Conservation (phyloP, 2,113 vertebrate species). For the Glareola pratincola region DNA sequence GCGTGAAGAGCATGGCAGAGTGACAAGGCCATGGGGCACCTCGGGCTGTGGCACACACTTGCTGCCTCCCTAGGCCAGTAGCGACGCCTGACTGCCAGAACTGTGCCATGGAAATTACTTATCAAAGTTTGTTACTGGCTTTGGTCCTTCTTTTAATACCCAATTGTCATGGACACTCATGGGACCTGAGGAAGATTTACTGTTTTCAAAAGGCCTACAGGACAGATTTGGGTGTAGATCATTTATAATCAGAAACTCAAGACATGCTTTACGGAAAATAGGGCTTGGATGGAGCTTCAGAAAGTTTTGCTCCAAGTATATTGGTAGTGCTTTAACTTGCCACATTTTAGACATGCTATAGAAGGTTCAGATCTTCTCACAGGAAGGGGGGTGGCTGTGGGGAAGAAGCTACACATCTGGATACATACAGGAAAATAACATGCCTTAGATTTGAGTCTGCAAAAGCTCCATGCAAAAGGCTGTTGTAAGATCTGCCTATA, state of each 20-base stretch:
- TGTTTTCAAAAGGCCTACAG: neutral
- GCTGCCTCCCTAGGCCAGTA: neutral
- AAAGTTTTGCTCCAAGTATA: neutral
- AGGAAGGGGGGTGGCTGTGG: fast-evolving
- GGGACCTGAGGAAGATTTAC: neutral
- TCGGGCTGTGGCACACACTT: fast-evolving
- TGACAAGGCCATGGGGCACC: neutral
- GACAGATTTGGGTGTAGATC: neutral
- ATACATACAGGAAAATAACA: neutral
- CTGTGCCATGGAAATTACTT: neutral
- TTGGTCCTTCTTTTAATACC: neutral
- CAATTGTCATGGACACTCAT: fast-evolving
- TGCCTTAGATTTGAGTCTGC: neutral
- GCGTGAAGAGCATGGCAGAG: fast-evolving
- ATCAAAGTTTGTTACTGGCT: fast-evolving
- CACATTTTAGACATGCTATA: neutral
- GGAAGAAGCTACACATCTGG: too few relatives aligned
- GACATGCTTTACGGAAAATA: neutral
- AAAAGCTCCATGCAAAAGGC: neutral
- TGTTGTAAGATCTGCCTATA: neutral
- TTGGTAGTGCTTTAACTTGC: neutral
- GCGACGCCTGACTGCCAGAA: neutral
- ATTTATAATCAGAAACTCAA: neutral
- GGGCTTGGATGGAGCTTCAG: neutral
- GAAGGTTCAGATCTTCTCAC: neutral